Base-by-base conservation (phyloP, 2,797 vertebrate genomes). In the Argyrosomus regius region DNA sequence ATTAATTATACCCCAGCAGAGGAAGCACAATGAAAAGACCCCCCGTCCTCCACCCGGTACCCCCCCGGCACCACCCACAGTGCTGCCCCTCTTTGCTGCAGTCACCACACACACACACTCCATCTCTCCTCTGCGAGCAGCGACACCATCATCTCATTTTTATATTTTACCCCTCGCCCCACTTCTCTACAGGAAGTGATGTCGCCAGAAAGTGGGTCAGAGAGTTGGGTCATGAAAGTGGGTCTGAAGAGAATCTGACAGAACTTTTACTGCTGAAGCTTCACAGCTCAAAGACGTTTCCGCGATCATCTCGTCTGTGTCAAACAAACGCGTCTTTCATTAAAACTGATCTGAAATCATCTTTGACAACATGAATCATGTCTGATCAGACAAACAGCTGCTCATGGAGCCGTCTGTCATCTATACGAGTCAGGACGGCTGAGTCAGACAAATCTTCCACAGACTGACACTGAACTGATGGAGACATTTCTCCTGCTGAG, bases 1-100 rank as follows among this genome's bases (percentile, higher is more conserved):
- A 93, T 91, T 94, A 94, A 94, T 93, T 93, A 93, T 59, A 89
- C 68, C 70, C 77, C 62, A 54, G 57, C 86, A 89, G 87, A 91
- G 84, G 85, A 90, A 87, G 85, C 78, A 90, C 85, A 90, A 86
- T 88, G 79, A 78, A 91, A 81, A 81, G 56, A 35, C 78, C 75
- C 60, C 54, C 43, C 35, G 35, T 35, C 35, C 35, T 35, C 35
- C 35, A 35, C 35, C 35, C 35, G 35, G 6, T 8, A 8, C 8
- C 35, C 35, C 6, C 7, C 35, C 8, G 8, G 8, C 8, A 17
- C 79, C 80, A 78, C 54, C 76, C 74, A 81, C 56, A 61, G 67
- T 63, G 76, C 75, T 79, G 53, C 80, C 64, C 81, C 73, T 56
- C 54, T 75, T 64, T 46, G 62, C 64, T 68, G 46, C 59, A 57